Evolutionary conservation across 1,140 invertebrate species (phyloP).

Genomic region (Apis laboriosa): DNA sequence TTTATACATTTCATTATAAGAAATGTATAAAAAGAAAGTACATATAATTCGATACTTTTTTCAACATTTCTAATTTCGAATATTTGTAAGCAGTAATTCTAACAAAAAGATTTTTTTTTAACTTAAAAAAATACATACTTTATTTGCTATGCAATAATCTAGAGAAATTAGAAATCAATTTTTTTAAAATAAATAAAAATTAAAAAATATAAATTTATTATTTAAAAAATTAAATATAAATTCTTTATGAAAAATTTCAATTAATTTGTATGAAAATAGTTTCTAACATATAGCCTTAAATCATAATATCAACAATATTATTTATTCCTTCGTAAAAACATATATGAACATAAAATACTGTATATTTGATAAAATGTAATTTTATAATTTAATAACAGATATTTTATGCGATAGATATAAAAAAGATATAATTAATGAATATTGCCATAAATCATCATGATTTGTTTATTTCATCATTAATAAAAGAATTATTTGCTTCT

Average conservation of each 20-base stretch:
- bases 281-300: not conserved
- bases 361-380: constrained; percentile 7
- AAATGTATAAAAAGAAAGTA: constrained; percentile 5
- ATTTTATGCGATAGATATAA: not conserved
- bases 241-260: constrained; percentile 5
- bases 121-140: constrained; percentile 28
- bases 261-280: not conserved
- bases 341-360: not conserved
- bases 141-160: not conserved
- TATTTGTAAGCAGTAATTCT: not conserved
- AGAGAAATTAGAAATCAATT: not conserved
- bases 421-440: not conserved
- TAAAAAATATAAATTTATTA: not conserved
- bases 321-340: constrained; percentile 6
- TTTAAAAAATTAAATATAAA: not conserved
- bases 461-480: not conserved
- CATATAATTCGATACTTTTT: constrained; percentile 1
- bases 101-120: constrained; percentile 13
- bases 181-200: constrained; percentile 13
- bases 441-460: not conserved
- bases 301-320: not conserved
- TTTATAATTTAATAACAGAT: constrained; percentile 1
- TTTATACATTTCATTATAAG: not conserved
- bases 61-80: not conserved
- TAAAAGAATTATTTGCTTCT: constrained; percentile 13